Evolutionary conservation across 2,797 vertebrate genomes (phyloP).

Genomic region (Alosa sapidissima): DNA sequence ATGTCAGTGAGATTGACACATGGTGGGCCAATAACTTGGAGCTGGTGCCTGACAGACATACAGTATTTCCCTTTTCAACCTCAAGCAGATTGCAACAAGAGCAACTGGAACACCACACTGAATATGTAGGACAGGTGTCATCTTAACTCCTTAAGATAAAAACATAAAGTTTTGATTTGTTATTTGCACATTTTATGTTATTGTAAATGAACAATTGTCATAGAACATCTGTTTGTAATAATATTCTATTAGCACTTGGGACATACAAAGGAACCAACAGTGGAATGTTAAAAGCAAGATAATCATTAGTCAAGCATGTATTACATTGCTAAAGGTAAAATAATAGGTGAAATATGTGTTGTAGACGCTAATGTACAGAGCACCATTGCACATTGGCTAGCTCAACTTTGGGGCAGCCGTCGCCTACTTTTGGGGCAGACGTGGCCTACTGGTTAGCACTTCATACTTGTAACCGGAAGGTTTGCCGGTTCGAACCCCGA

Average conservation of each 20-base stretch:
- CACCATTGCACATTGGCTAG: not conserved
- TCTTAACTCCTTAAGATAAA: too few relatives aligned
- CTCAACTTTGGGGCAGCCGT: too few relatives aligned
- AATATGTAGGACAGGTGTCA: too few relatives aligned
- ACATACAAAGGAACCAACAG: not conserved
- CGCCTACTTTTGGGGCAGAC: too few relatives aligned
- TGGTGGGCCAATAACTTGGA: not conserved
- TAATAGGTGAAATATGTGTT: not conserved
- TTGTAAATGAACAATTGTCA: not conserved
- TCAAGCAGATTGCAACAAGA: not conserved
- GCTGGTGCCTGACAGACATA: not conserved
- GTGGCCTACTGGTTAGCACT: too few relatives aligned
- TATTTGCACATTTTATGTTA: not conserved
- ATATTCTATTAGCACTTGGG: not conserved
- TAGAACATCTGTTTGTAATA: too few relatives aligned
- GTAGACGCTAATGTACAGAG: not conserved
- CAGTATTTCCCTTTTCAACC: not conserved
- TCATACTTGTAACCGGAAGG: too few relatives aligned
- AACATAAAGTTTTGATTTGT: not conserved
- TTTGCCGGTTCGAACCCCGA: too few relatives aligned
- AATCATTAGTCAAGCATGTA: not conserved
- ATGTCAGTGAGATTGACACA: constrained; percentile 1
- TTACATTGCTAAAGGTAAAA: not conserved
- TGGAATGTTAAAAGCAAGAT: not conserved
- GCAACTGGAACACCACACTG: not conserved